These are phyloP conservation scores for Epizoanthus illoricatus DNA, from an alignment of 92 coral and sea anemone species.

Conservation along the genomic window DNA sequence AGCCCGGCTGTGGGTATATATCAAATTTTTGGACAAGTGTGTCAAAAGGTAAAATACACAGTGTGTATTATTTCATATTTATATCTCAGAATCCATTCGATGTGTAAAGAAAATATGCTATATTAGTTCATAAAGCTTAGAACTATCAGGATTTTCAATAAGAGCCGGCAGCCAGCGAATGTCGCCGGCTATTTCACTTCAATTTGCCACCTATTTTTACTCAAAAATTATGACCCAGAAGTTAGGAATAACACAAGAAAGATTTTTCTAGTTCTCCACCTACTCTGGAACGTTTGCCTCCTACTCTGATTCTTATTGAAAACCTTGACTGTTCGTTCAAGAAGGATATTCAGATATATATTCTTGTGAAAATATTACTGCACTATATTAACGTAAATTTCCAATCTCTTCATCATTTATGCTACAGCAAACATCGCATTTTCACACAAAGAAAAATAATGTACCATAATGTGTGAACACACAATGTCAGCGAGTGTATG, in stretches of 20 bases:
- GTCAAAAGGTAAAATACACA: not conserved
- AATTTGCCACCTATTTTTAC: slow-evolving; percentile 6
- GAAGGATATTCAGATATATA: too few species aligned
- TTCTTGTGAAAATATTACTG: too few species aligned
- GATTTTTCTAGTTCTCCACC: not conserved
- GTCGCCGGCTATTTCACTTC: not conserved
- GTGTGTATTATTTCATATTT: slow-evolving; percentile 3
- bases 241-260: not conserved
- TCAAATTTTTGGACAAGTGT: not conserved
- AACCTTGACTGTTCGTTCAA: not conserved
- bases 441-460: too few species aligned
- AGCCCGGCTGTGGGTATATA: slow-evolving; percentile 5
- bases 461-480: too few species aligned
- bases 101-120: not conserved
- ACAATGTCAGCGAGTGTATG: too few species aligned
- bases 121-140: not conserved
- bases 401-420: too few species aligned
- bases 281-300: slow-evolving; percentile 10
- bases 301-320: slow-evolving; percentile 1
- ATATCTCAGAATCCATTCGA: not conserved
- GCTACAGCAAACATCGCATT: too few species aligned
- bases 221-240: slow-evolving; percentile 9
- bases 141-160: slow-evolving; percentile 10
- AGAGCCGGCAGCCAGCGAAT: not conserved
- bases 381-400: too few species aligned